phyloP scores from a whole-genome alignment of 2,888 invertebrate genomes.

The Nowickia ferox region DNA sequence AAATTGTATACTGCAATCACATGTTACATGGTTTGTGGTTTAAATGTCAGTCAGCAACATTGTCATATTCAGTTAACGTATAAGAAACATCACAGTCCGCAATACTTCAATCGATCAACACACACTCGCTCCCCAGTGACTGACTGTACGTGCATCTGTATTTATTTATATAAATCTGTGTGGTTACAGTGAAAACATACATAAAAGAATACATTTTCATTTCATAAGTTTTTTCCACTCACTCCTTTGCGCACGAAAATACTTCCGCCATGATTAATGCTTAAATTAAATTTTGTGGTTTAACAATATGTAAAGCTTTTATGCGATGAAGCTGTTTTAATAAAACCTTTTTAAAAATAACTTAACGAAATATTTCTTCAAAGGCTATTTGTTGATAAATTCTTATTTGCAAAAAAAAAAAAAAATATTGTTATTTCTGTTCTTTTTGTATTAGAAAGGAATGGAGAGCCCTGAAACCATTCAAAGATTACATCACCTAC shows the following conservation, averaged over 20 bases:
- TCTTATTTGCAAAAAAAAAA: not conserved
- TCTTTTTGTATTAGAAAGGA: not conserved
- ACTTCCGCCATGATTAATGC: conserved; percentile 64
- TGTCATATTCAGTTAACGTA: conserved; percentile 13
- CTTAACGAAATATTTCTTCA: not conserved
- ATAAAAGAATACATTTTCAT: conserved; percentile 23
- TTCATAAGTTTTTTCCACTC: conserved; percentile 7
- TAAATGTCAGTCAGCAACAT: conserved; percentile 25
- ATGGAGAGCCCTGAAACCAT: conserved; percentile 33
- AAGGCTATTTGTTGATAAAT: not conserved
- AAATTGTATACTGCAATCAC: conserved; percentile 27
- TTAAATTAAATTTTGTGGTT: conserved; percentile 74
- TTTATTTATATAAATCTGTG: conserved; percentile 35
- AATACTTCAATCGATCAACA: conserved; percentile 18
- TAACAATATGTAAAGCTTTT: conserved; percentile 5
- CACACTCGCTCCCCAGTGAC: not conserved
- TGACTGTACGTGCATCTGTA: not conserved
- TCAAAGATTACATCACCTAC: conserved; percentile 29
- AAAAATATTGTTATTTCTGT: not conserved
- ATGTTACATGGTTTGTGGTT: conserved; percentile 60
- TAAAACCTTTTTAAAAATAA: conserved; percentile 10
- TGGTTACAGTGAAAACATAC: conserved; percentile 13
- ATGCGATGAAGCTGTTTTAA: conserved; percentile 21
- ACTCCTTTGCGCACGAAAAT: conserved; percentile 6
- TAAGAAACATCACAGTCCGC: not conserved